Base-by-base conservation (phyloP, 2,888 invertebrate genomes). In the Andrena flavipes region DNA sequence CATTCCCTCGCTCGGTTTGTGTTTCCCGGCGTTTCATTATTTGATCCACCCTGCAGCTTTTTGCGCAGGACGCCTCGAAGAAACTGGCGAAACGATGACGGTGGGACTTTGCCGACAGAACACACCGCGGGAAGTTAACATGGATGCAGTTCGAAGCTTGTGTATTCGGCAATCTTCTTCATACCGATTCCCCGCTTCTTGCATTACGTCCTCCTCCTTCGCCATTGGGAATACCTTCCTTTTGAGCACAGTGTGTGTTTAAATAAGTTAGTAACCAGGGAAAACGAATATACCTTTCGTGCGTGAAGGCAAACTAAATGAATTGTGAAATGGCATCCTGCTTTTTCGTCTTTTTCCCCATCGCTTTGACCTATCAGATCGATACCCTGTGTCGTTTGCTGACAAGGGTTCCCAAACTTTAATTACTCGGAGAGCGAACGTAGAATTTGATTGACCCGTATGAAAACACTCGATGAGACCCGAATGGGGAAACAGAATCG, bases 1-100 rank as follows among this genome's bases (percentile, higher is more conserved):
- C 35, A 10, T 10, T 30, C 29, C 13, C 20, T n/a, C 23, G 30
- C 16, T 65, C 67, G 48, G 30, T 59, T 26, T 33, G 2, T 10
- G 26, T n/a, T 63, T 26, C 30, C 71, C n/a, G 33, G 7, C 63
- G 67, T 78, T 78, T 67, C 60, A 73, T 74, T 62, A 73, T 73
- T 64, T 54, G 51, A 20, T 16, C 51, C 35, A 13, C 3, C 20
- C 16, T 20, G 33, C n/a, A 29, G 51, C 30, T 71, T 48, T 48
- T 42, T 48, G 30, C 59, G 20, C 2, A 20, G 10, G 23, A 4
- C 0, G 4, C 7, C 23, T 23, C 35, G 65, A 29, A 48, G 26
- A 20, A 65, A 42, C 49, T 56, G 23, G 10, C 48, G n/a, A 23
- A 51, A 51, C 48, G 16, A 7, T 4, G 48, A 42, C 60, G 8